Conservation (phyloP, 2,113 vertebrate species). For the Panthera uncia region DNA sequence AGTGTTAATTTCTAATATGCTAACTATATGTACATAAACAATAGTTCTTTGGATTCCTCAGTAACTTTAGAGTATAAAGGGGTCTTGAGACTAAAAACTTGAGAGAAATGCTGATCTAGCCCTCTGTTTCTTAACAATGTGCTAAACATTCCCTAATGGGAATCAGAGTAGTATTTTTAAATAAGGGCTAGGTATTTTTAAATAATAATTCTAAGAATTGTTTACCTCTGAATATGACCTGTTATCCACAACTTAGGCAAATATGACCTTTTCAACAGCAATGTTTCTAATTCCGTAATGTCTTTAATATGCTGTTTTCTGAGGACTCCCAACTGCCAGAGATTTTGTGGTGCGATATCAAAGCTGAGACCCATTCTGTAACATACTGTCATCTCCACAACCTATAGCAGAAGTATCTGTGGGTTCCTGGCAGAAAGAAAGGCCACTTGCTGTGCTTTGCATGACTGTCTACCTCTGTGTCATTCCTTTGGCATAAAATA, state of each 20-base stretch:
- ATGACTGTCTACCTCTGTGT: background rate
- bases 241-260: conserved; percentile 21
- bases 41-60: background rate
- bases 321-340: conserved; percentile 3
- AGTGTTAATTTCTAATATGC: conserved; percentile 38
- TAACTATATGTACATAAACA: conserved; percentile 30
- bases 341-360: background rate
- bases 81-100: background rate
- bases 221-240: conserved; percentile 40
- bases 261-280: conserved; percentile 31
- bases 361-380: background rate
- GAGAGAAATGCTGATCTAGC: background rate
- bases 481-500: conserved; percentile 11
- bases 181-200: conserved; percentile 6
- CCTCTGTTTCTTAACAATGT: background rate
- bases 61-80: background rate
- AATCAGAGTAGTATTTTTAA: background rate
- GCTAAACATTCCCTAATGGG: conserved; percentile 23
- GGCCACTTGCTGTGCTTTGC: background rate
- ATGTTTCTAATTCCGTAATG: conserved; percentile 17
- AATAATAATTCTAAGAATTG: conserved; percentile 32
- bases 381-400: background rate
- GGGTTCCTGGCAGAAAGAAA: conserved; percentile 10
- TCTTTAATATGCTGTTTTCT: conserved; percentile 52
- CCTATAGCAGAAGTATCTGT: conserved; percentile 5